Base-by-base conservation (phyloP, 2,797 vertebrate species). In the Psittacula derbiana region DNA sequence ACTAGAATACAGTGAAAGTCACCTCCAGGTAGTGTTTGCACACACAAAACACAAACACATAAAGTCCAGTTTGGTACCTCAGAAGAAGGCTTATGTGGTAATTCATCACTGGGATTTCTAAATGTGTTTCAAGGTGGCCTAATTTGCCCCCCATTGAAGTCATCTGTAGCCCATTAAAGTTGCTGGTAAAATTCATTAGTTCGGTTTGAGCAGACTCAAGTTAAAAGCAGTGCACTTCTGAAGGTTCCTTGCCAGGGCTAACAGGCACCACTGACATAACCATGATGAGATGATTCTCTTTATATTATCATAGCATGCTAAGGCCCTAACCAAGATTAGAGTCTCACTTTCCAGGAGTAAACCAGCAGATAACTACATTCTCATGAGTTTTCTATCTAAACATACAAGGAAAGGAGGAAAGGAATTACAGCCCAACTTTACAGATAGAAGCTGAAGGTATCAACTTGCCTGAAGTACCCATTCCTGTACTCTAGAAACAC, bases 21-120 rank as follows among this genome's bases (percentile, higher is more conserved):
- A 46, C 10, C 36, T 50, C 44, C 82, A 43, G 40, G 47, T 36
- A 67, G 43, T 10, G 43, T 57, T 80, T 55, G 12, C 38, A 38
- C 0, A 2, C 1, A 0, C 4, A 16, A 57, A 75, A 33, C 18
- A 44, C 17, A 43, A 78, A 65, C 3, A 31, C 46, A 25, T 3
- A 8, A 58, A 72, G 30, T 47, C 44, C 70, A 69, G 36, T 43
- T 52, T 31, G 21, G n/a, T 16, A 36, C 17, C 24, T 55, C 12
- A 40, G 66, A 46, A 33, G 16, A 24, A 19, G 43, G 16, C 4
- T 53, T 52, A 11, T 10, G 17, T n/a, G 23, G 21, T 24, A 36
- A 30, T 31, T 64, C 28, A 1, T n/a, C 33, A 25, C 31, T 40
- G 53, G 62, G 41, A 33, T 86, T 92, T 55, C 44, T 33, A 55